Base-by-base conservation (phyloP, 2,797 vertebrate genomes). In the Scarus forsteni region DNA sequence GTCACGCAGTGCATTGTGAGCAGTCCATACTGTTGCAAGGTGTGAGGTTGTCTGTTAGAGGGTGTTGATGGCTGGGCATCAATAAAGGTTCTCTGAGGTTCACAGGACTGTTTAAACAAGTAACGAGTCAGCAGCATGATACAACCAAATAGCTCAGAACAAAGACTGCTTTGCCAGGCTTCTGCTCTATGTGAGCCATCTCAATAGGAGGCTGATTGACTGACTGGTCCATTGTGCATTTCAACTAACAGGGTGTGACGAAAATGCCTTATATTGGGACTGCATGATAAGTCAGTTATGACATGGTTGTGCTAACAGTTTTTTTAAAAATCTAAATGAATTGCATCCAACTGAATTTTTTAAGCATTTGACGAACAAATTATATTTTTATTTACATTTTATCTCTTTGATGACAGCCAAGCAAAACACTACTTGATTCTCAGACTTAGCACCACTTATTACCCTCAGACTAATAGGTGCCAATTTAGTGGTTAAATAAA, bases 181-280 rank as follows among this genome's bases (percentile, higher is more conserved):
- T 7, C 65, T 56, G 42, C 18, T 19, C 74, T 68, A 72, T 73
- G 68, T 66, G 16, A 58, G 48, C 19, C 13, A 45, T 43, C 60
- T 90, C 81, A 87, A 90, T 79, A 66, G 76, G 72, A 77, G 73
- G 65, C 59, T 88, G 90, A 89, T 85, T 89, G 88, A 90, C 74
- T 73, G 65, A 73, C 75, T 36, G 67, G 70, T 50, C 63, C 11
- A 58, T 45, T 60, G 11, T 19, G 49, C 59, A 60, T 14, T 27
- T 52, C 65, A 60, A 36, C 43, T 39, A 45, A 46, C 36, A 74
- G 11, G 45, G 74, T 73, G 66, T 1, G 10, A 27, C 46, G 60
- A 75, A 60, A 54, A 81, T 54, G 55, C 40, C 49, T 67, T 36
- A 52, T n/a, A 52, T n/a, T 39, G 63, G 27, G 13, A 39, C 38